Base-by-base conservation (phyloP, 1,140 invertebrate species). In the Brachionus plicatilis region DNA sequence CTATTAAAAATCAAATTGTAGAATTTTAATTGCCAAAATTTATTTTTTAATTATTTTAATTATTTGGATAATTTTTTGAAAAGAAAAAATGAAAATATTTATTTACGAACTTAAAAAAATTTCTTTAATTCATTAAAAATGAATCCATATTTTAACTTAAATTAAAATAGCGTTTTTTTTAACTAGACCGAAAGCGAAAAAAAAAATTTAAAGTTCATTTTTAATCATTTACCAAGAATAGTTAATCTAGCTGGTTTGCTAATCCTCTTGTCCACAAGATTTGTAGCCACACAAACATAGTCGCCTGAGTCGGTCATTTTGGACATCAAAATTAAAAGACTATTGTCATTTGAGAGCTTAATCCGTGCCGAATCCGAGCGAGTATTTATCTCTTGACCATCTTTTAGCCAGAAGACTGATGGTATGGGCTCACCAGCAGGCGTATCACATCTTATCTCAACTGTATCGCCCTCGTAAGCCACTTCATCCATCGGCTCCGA, bases 171-270 rank as follows among this genome's bases (percentile, higher is more conserved):
- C 3, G 0, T 29, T 29, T 29, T 29, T 29, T 29, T 29, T 24
- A 1, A 24, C 27, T 3, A 29, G 27, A 29, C 27, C 3, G 2
- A 68, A 33, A 68, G 66, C 14, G 12, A 41, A 72, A 14, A 41
- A 17, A n/a, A 24, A 45, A 6, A 5, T 24, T 24, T 8, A 43
- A 72, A 43, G 70, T 41, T 6, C 70, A 72, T n/a, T 43, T 70
- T 17, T 5, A 72, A 41, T 24, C 20, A 72, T 41, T 41, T 43
- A 47, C 70, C 53, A 8, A 60, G 53, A 20, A 60, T 60, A 7
- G 78, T 80, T 50, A 80, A 65, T 53, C 37, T 80, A 37, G 78
- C 78, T 37, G 78, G 78, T 20, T 80, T 80, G 47, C 78, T 80
- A 41, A 80, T 65, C n/a, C 78, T 33, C 27, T 56, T 80, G 37